phyloP scores from a whole-genome alignment of 2,888 invertebrate genomes.

The Tethea ocularis region DNA sequence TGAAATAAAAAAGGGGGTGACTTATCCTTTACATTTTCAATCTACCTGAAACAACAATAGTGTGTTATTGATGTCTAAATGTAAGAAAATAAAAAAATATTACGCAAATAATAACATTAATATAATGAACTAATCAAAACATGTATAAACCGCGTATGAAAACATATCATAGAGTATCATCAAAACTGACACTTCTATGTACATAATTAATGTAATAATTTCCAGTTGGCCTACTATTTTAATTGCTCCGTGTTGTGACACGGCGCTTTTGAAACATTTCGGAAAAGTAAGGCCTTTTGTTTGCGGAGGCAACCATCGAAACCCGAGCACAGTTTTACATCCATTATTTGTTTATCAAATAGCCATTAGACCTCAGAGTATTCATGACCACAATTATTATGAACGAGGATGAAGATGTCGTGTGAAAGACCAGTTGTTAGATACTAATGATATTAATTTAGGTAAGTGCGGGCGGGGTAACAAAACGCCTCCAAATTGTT shows the following conservation, averaged over 20 bases:
- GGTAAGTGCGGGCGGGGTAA: slow-evolving; percentile 54
- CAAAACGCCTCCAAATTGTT: slow-evolving; percentile 66
- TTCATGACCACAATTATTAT: slow-evolving; percentile 60
- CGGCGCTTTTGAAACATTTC: slow-evolving; percentile 77
- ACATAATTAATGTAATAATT: slow-evolving; percentile 81
- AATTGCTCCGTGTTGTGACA: slow-evolving; percentile 80
- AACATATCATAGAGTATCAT: slow-evolving; percentile 72
- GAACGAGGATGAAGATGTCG: slow-evolving; percentile 76
- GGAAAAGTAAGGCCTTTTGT: slow-evolving; percentile 75
- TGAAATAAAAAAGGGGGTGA: slow-evolving; percentile 67
- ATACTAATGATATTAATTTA: slow-evolving; percentile 77
- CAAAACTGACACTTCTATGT: slow-evolving; percentile 64
- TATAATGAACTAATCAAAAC: slow-evolving; percentile 45
- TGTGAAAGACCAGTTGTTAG: slow-evolving; percentile 72
- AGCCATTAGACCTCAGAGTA: slow-evolving; percentile 66
- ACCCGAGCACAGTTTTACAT: slow-evolving; percentile 48
- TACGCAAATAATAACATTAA: not conserved
- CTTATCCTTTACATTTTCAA: slow-evolving; percentile 17
- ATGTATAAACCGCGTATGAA: slow-evolving; percentile 55
- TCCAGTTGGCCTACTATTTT: slow-evolving; percentile 81
- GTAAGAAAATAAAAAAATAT: not conserved
- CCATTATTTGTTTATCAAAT: slow-evolving; percentile 82
- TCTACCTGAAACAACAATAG: slow-evolving; percentile 17
- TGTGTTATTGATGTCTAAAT: too few relatives aligned
- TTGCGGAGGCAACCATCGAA: slow-evolving; percentile 67